Base-by-base conservation (phyloP, 2,797 vertebrate genomes). In the Alfaro cultratus region DNA sequence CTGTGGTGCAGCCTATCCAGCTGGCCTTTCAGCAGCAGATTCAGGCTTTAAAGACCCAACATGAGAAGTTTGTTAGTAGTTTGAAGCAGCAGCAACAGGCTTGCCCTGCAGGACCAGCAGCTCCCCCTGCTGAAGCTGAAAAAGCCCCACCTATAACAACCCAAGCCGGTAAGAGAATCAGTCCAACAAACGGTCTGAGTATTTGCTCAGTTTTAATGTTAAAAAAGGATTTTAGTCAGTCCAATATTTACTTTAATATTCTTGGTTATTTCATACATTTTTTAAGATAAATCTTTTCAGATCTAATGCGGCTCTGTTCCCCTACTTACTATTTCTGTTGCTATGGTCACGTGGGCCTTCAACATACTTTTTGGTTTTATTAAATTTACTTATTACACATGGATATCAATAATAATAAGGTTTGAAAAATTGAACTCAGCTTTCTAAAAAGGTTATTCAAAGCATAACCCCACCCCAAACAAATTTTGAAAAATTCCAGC, bases 11-110 rank as follows among this genome's bases (percentile, higher is more conserved):
- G 94, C 98, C 99, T 0, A 96, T 99, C 21, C 98, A 99, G 82
- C 86, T 99, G 57, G 97, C 98, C 53, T 99, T 99, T 91, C 99
- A 99, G 84, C 98, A 99, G 93, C 98, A 99, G 95, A 97, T 99
- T 78, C 98, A 99, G 94, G 92, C 92, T 29, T 85, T 99, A 76
- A 99, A 99, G 91, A 97, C 95, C 0, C 99, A 99, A 47, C 99
- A 99, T 0, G 97, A 99, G 1, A 98, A 99, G 85, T 99, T 99
- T 72, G 97, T 99, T 2, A 80, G 84, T 87, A 98, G 96, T 76
- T 88, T 99, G 60, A 97, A 97, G 0, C 97, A 98, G 90, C 97
- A 97, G 76, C 90, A 93, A 43, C 96, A 95, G 60, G 18, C 93
- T 73, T 46, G 91, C 2, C 41, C 93, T 21, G 90, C 93, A 4